Evolutionary conservation across 2,797 vertebrate species (phyloP), one percentile per base, ranked within the genome.

Genomic region (Lagorchestes hirsutus): DNA sequence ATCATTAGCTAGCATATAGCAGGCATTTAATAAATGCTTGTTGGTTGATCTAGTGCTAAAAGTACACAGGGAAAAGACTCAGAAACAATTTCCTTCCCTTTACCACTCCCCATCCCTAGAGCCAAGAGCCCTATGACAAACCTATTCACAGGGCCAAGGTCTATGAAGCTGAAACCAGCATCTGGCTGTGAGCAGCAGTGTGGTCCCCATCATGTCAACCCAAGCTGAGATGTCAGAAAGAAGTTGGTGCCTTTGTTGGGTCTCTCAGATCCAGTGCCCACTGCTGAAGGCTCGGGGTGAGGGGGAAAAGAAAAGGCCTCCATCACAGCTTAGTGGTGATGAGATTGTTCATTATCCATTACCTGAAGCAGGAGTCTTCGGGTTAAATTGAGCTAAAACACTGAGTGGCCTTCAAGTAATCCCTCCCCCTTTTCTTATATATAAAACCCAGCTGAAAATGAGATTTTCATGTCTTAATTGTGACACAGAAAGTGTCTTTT

Each of bases 401-500:
- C 95, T 95, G 94, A 97, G 87, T 91, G 28, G 59, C 93, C 94
- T 95, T 97, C 96, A 96, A 74, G 92, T 96, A 93, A 95, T 28
- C 93, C 96, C 93, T 96, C 56, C 92, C 31, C 97, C 50, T 93
- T 95, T 93, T 82, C n/a, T 96, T 97, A 98, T 96, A 97, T 97
- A 92, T 98, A 98, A 98, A 99, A 98, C 97, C 96, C 96, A 93
- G 13, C 96, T 94, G 95, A 98, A 99, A 98, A 97, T 98, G 98
- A 97, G 96, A 98, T 98, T 98, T 98, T 98, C 96, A 95, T 98
- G 97, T 98, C 98, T 99, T 99, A 98, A 98, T 98, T 98, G 97
- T 98, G 98, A 98, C 98, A 98, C 95, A 74, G 90, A 98, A 98
- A 98, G 90, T 97, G 94, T 98, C 98, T 98, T 98, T 98, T 98